phyloP scores from a whole-genome alignment of 2,113 vertebrate species.

The Actinemys pallida region DNA sequence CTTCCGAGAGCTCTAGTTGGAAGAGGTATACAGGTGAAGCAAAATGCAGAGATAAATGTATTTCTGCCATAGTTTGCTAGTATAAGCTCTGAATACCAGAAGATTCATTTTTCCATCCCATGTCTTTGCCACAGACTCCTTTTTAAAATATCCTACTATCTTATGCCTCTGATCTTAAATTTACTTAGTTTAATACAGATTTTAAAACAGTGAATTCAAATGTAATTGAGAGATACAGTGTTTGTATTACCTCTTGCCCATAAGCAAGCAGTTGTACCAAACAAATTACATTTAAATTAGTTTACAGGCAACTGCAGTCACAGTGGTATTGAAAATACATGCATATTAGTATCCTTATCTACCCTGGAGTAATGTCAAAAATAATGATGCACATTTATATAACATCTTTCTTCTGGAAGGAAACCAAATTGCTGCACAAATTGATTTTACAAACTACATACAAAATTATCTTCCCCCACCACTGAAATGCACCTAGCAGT shows the following conservation, averaged over 20 bases:
- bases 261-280: background rate
- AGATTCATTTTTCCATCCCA: background rate
- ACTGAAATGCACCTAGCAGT: background rate
- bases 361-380: background rate
- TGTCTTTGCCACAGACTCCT: background rate
- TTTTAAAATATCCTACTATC: background rate
- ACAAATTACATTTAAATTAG: background rate
- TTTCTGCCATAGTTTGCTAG: background rate
- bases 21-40: background rate
- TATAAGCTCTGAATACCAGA: background rate
- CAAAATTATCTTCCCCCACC: background rate
- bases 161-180: background rate
- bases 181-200: background rate
- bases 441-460: background rate
- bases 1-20: background rate
- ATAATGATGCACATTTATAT: background rate
- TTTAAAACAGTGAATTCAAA: background rate
- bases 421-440: background rate
- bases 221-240: background rate
- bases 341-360: background rate
- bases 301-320: background rate
- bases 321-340: background rate
- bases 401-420: background rate
- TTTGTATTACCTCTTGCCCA: background rate
- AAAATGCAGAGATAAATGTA: background rate